These are phyloP conservation scores for Zygogramma bicolorata DNA, from an alignment of 2,888 invertebrate genomes.

Conservation along the genomic window DNA sequence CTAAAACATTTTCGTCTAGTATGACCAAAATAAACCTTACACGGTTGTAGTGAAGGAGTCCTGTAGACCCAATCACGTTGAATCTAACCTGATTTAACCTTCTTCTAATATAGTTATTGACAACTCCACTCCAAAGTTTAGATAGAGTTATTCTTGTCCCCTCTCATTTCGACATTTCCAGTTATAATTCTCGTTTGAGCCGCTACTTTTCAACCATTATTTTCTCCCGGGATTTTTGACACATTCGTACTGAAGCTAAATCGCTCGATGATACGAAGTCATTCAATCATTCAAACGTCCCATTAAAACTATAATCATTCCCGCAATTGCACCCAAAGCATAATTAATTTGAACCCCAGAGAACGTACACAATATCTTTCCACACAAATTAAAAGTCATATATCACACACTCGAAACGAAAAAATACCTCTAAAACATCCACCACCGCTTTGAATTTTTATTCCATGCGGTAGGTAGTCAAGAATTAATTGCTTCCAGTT, in stretches of 20 bases:
- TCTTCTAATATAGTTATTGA: no score
- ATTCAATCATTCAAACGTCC: background rate
- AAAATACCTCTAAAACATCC: conserved; percentile 5
- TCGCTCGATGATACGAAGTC: background rate
- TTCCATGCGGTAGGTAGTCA: conserved; percentile 16
- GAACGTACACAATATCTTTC: background rate
- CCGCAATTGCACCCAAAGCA: background rate
- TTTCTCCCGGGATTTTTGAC: background rate
- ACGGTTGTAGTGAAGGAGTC: no score
- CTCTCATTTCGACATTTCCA: no score
- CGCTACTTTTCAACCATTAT: background rate
- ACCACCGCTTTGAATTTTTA: conserved; percentile 22
- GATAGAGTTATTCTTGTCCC: no score
- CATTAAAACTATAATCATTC: background rate
- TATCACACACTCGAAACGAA: conserved; percentile 2
- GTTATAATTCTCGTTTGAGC: no score
- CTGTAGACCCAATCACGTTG: no score
- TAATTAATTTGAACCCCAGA: background rate
- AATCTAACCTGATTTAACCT: no score
- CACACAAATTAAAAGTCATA: background rate
- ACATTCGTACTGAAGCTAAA: background rate
- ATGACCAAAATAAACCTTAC: no score
- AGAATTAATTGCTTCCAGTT: conserved; percentile 42
- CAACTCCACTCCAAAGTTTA: no score
- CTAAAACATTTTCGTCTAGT: no score